phyloP scores from a whole-genome alignment of 2,888 invertebrate species.

The Rotaria magnacalcarata region DNA sequence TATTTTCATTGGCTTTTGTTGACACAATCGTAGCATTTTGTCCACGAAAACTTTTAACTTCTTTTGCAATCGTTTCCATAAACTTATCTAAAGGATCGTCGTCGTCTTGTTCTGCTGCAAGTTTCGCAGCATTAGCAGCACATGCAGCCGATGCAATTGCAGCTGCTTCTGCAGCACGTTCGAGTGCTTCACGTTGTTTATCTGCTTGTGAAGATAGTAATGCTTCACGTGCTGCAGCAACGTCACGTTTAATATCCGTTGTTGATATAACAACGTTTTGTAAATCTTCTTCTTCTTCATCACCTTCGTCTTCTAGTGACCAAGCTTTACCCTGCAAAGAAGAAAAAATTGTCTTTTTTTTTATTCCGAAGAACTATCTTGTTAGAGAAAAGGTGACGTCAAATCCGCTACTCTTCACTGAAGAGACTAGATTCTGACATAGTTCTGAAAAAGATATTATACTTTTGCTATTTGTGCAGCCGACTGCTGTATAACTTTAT shows the following conservation, averaged over 20 bases:
- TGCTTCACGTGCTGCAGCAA: slow-evolving; percentile 63
- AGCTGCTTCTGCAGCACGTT: slow-evolving; percentile 27
- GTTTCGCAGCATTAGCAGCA: slow-evolving; percentile 47
- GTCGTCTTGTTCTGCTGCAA: slow-evolving; percentile 61
- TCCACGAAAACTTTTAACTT: not conserved
- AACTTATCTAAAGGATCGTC: slow-evolving; percentile 96
- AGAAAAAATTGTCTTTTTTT: slow-evolving; percentile 42
- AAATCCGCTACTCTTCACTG: no score
- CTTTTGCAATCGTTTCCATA: slow-evolving; percentile 69
- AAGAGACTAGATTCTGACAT: no score
- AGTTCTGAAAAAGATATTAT: not conserved
- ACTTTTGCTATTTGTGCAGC: not conserved
- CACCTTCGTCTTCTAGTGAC: slow-evolving; percentile 91
- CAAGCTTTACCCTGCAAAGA: slow-evolving; percentile 69
- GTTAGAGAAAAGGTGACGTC: no score
- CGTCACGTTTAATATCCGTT: not conserved
- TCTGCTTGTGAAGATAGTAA: slow-evolving; percentile 46
- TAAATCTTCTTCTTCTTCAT: slow-evolving; percentile 63
- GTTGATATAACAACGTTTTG: not conserved
- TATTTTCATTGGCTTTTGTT: not conserved
- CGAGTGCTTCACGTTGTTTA: slow-evolving; percentile 34
- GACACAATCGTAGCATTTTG: not conserved
- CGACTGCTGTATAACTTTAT: slow-evolving; percentile 66
- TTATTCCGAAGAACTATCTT: no score
- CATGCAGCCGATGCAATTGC: slow-evolving; percentile 48